Base-by-base conservation (phyloP, 2,797 vertebrate genomes). In the Amblyopsis hoosieri region DNA sequence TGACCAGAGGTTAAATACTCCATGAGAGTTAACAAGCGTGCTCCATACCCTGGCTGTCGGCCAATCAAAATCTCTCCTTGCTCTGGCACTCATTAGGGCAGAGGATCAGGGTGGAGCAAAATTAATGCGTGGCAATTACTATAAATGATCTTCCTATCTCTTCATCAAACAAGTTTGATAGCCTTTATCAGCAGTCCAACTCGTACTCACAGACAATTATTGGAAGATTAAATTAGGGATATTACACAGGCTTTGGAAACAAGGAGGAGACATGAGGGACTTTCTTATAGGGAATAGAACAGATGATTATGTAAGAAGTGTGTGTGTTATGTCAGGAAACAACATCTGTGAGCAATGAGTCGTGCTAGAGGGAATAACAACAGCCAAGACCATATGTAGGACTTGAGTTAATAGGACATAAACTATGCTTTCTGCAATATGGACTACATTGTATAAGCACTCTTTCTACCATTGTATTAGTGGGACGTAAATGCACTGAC, bases 201-300 rank as follows among this genome's bases (percentile, higher is more conserved):
- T 76, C 76, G 71, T 57, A 56, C 60, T 82, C 72, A 62, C 57
- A 65, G 66, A 77, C 74, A 74, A 67, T 60, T 70, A 83, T 81
- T 66, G 70, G 64, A 69, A 85, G 85, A 87, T 85, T 84, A 78
- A 85, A 86, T 87, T 75, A 76, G 79, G 73, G 78, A 78, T 79
- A 85, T 84, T 64, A 72, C 67, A 79, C 31, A 79, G 74, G 67
- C 72, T 79, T 87, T 72, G 68, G 74, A 84, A 81, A 82, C 81
- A 79, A 75, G 63, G 17, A 58, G 61, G 62, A 76, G 53, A 60
- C 69, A 53, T 45, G 49, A 66, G 69, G 65, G 64, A 53, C 60
- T 69, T 54, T 65, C n/a, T 62, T 79, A 72, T 54, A 23, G 14
- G 54, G 69, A 67, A 74, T 61, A n/a, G 33, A 50, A 8, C 54